These are phyloP conservation scores for Centropyge bicolor DNA, from an alignment of 2,797 vertebrate species.

Conservation along the genomic window DNA sequence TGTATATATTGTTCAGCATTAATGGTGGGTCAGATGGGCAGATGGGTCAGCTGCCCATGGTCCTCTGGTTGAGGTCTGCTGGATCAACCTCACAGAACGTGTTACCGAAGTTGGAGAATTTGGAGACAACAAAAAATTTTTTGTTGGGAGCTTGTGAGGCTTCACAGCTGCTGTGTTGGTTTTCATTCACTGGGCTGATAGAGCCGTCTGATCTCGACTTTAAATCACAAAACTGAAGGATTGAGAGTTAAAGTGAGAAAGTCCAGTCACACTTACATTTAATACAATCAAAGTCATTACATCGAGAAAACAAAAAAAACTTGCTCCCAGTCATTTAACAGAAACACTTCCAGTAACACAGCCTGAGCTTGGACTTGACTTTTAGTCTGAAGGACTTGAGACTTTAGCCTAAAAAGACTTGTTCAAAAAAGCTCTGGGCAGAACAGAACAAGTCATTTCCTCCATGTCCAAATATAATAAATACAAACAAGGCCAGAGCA, in stretches of 20 bases:
- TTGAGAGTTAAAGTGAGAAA: too few relatives aligned
- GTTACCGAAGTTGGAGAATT: not conserved
- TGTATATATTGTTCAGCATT: too few relatives aligned
- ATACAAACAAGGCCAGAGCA: conserved; percentile 29
- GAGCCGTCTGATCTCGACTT: too few relatives aligned
- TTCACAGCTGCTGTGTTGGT: too few relatives aligned
- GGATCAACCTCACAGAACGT: not conserved
- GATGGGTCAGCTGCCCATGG: too few relatives aligned
- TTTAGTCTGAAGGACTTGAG: not conserved
- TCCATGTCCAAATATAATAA: conserved; percentile 25
- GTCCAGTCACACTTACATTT: too few relatives aligned
- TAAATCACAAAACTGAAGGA: too few relatives aligned
- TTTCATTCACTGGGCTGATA: too few relatives aligned
- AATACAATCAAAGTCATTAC: too few relatives aligned
- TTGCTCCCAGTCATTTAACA: not conserved
- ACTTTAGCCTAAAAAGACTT: conserved; percentile 13
- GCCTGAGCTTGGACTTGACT: not conserved
- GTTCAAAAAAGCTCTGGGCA: not conserved
- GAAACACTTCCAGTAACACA: not conserved
- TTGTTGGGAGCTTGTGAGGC: too few relatives aligned
- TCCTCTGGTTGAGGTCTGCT: not conserved
- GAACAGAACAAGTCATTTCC: not conserved
- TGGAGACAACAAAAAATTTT: too few relatives aligned
- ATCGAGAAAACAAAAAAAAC: not conserved
- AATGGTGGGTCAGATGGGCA: too few relatives aligned